Conservation (phyloP, 2,797 vertebrate species). For the Morus bassanus region DNA sequence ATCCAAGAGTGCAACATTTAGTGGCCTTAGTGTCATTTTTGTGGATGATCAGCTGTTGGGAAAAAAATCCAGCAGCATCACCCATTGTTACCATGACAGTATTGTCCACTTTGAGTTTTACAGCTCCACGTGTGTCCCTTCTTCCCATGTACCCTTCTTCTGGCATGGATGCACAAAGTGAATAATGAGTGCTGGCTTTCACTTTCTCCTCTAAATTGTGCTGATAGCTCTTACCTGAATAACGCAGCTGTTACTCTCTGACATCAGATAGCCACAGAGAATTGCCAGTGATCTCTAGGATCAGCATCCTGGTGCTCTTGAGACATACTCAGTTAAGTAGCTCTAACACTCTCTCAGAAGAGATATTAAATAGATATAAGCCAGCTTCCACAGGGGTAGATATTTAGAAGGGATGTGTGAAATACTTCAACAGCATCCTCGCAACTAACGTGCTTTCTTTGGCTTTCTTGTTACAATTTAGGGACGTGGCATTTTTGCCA, state of each 20-base stretch:
- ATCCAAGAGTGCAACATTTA: not conserved
- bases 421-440: not conserved
- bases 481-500: slow-evolving; percentile 94
- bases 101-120: not conserved
- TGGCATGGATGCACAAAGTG: not conserved
- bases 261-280: not conserved
- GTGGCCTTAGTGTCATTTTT: not conserved
- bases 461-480: slow-evolving; percentile 53
- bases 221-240: not conserved
- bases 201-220: not conserved
- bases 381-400: not conserved
- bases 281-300: not conserved
- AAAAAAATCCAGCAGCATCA: not conserved
- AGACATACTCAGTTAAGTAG: not conserved
- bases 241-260: not conserved
- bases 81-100: not conserved
- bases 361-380: not conserved
- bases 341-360: not conserved
- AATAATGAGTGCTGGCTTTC: not conserved
- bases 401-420: not conserved
- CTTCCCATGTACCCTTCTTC: not conserved
- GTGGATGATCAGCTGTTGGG: not conserved
- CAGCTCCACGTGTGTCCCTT: not conserved
- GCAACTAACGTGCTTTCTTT: not conserved
- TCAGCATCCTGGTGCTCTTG: not conserved